A percentile compares a stretch with the other conserved stretches of the same genome.
phyloP scores from a whole-genome alignment of 2,888 invertebrate genomes.

The Uloborus plumipes region DNA sequence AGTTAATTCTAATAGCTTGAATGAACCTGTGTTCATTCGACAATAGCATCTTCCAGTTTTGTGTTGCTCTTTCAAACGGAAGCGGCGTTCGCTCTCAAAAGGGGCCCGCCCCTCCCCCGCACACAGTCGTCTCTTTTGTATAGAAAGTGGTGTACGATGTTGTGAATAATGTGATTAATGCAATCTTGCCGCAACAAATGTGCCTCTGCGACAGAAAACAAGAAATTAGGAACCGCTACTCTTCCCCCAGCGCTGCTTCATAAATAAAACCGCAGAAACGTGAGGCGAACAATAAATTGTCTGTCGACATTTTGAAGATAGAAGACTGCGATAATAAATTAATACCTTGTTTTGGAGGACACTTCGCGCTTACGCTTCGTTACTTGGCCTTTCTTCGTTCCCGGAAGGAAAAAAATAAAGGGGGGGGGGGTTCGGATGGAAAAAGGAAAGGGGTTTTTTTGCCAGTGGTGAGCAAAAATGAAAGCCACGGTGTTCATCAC shows the following conservation, averaged over 20 bases:
- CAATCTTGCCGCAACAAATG: conserved; percentile 63
- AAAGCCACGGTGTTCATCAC: conserved; percentile 6
- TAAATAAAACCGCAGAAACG: conserved; percentile 64
- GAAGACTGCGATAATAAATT: conserved; percentile 62
- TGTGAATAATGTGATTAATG: conserved; percentile 65
- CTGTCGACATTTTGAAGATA: conserved; percentile 60
- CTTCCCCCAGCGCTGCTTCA: conserved; percentile 39
- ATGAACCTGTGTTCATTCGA: conserved; percentile 63
- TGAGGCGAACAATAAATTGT: conserved; percentile 63
- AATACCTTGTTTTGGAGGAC: conserved; percentile 62
- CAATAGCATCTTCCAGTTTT: conserved; percentile 63
- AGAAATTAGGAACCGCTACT: conserved; percentile 57
- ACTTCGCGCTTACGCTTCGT: conserved; percentile 59
- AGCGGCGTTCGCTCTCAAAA: conserved; percentile 42
- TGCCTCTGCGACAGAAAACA: conserved; percentile 61
- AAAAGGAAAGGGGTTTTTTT: conserved; percentile 26
- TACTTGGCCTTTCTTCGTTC: conserved; percentile 51
- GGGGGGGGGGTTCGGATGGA: not conserved
- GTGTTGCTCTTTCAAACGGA: conserved; percentile 61
- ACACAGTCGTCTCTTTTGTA: conserved; percentile 53
- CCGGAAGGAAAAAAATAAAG: conserved; percentile 12
- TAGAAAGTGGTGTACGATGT: conserved; percentile 61
- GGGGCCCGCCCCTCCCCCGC: conserved; percentile 1
- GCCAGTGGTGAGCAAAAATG: conserved; percentile 45
- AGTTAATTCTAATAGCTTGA: conserved; percentile 62